Conservation (phyloP, 2,797 vertebrate species). For the Gadopsis bispinosus region DNA sequence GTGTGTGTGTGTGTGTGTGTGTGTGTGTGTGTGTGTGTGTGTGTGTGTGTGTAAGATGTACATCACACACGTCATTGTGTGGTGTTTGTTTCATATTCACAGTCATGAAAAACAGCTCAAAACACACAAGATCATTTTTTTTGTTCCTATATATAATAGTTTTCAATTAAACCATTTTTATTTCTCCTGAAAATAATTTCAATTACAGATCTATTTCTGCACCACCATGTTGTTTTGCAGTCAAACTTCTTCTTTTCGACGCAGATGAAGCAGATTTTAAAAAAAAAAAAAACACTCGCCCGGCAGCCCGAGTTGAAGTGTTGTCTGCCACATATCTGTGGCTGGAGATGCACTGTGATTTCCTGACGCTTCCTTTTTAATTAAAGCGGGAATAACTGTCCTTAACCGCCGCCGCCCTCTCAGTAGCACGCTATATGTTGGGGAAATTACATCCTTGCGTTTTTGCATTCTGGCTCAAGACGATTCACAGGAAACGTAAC, state of each 20-base stretch:
- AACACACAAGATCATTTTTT: background rate
- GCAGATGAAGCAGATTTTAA: conserved; percentile 18
- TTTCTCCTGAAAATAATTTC: background rate
- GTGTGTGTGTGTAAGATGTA: background rate
- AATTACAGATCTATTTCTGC: background rate
- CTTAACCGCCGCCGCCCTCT: conserved; percentile 41
- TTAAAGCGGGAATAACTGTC: conserved; percentile 61
- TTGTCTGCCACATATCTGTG: conserved; percentile 68
- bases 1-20: no score
- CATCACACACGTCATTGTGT: background rate
- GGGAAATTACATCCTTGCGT: conserved; percentile 37
- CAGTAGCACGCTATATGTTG: conserved; percentile 29
- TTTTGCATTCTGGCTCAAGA: background rate
- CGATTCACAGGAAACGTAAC: conserved; percentile 18
- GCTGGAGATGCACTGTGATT: conserved; percentile 70
- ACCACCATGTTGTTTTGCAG: conserved; percentile 9
- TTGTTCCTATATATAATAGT: background rate
- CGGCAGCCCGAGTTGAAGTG: conserved; percentile 42
- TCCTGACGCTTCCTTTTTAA: conserved; percentile 72
- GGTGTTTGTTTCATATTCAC: background rate
- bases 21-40: no score
- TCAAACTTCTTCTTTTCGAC: conserved; percentile 20
- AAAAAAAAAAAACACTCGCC: conserved; percentile 25
- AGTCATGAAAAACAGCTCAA: background rate
- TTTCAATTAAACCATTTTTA: background rate